Base-by-base conservation (phyloP, 23 tunicate genomes). In the Phallusia fumigata region DNA sequence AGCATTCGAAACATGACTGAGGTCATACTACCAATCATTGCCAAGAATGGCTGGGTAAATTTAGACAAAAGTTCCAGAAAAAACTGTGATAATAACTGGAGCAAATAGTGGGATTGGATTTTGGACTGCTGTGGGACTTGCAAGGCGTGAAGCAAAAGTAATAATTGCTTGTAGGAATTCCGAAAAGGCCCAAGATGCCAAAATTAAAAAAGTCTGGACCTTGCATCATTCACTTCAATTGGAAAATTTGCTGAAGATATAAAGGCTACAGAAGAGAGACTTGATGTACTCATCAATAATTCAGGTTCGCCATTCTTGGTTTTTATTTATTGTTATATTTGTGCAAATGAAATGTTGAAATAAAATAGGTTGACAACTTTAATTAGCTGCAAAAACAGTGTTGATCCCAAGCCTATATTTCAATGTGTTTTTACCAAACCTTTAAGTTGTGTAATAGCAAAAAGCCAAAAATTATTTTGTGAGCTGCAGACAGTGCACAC, bases 271-370 rank as follows among this genome's bases (percentile, higher is more conserved):
- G 90, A 87, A 81, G 73, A 53, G 18, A 52, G 45, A 44, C 32
- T 87, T 34, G 86, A 87, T 82, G 64, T 87, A 34, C 86, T 87
- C 18, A 87, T 87, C 32, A 86, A 86, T 76, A 86, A 86, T 73
- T 84, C 89, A 79, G 88, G 88, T 78, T 21, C 1, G 69, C 26
- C n/a, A n/a, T 58, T 58, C 13, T 22, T 58, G 26, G 3, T 22
- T 58, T 2, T 58, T 58, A 5, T 13, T 13, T 58, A 5, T 6
- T 58, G 11, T 13, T 24, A 51, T 51, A 18, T 18, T 51, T 18
- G 15, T 15, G 15, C 18, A 51, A 51, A 15, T 51, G 15, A 13
- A 13, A 51, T 51, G 15, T 15, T 18, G 15, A 51, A 15, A 51
- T n/a, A n/a, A 51, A 51, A 51, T 21, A 24, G 28, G 11, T 21